phyloP scores from a whole-genome alignment of 2,113 vertebrate genomes.

The Poecile atricapillus region DNA sequence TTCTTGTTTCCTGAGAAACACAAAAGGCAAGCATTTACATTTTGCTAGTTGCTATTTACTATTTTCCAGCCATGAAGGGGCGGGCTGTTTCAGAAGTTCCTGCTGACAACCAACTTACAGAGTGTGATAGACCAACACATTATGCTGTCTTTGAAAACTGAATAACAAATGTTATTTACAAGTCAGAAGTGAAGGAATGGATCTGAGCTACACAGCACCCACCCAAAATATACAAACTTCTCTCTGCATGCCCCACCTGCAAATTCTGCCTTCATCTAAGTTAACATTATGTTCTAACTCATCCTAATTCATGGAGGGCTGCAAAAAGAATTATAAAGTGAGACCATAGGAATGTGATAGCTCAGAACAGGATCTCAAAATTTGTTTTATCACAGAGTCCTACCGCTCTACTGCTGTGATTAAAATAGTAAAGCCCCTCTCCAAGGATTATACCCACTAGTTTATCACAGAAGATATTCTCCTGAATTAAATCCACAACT shows the following conservation, averaged over 20 bases:
- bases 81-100: background rate
- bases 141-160: conserved; percentile 43
- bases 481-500: background rate
- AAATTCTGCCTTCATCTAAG: background rate
- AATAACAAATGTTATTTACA: conserved; percentile 3
- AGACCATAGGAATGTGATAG: background rate
- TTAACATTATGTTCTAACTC: background rate
- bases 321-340: background rate
- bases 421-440: background rate
- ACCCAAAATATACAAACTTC: background rate
- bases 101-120: background rate
- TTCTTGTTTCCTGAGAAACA: background rate
- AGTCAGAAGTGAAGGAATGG: background rate
- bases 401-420: background rate
- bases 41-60: background rate
- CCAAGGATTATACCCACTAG: background rate
- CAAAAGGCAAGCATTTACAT: background rate
- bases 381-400: background rate
- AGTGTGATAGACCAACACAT: background rate
- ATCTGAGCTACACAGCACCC: background rate
- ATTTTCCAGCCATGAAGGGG: background rate
- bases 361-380: background rate
- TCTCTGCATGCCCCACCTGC: background rate
- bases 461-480: background rate
- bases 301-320: background rate